phyloP scores from a whole-genome alignment of 2,797 vertebrate species.

The Diplodus puntazzo region DNA sequence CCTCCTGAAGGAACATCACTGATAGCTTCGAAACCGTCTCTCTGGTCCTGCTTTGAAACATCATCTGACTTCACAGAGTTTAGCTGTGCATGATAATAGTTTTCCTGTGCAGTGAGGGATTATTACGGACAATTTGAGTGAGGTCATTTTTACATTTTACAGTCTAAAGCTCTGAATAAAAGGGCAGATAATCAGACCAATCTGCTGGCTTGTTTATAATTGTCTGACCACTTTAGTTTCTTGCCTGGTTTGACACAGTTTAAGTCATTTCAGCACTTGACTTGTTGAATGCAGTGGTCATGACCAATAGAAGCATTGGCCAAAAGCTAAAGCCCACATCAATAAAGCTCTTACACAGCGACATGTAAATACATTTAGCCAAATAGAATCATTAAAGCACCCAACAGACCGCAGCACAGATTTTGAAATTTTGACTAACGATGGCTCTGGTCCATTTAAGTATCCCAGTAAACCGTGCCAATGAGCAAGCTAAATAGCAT shows the following conservation, averaged over 20 bases:
- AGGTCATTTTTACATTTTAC: background rate
- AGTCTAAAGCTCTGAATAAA: background rate
- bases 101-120: background rate
- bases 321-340: background rate
- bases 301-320: background rate
- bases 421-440: conserved; percentile 11
- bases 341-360: background rate
- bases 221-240: background rate
- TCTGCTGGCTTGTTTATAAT: background rate
- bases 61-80: background rate
- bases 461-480: conserved; percentile 29
- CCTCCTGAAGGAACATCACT: too few species aligned
- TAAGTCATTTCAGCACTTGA: background rate
- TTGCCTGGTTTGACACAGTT: background rate
- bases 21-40: too few species aligned
- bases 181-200: background rate
- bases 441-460: conserved; percentile 25
- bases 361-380: background rate
- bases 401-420: background rate
- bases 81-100: background rate
- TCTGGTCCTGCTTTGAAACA: background rate
- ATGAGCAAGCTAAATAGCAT: conserved; percentile 11
- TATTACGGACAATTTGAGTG: background rate
- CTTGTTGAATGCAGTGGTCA: background rate
- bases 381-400: conserved; percentile 13